Base-by-base conservation (phyloP, 2,888 invertebrate species). In the Apodemia hepburni region DNA sequence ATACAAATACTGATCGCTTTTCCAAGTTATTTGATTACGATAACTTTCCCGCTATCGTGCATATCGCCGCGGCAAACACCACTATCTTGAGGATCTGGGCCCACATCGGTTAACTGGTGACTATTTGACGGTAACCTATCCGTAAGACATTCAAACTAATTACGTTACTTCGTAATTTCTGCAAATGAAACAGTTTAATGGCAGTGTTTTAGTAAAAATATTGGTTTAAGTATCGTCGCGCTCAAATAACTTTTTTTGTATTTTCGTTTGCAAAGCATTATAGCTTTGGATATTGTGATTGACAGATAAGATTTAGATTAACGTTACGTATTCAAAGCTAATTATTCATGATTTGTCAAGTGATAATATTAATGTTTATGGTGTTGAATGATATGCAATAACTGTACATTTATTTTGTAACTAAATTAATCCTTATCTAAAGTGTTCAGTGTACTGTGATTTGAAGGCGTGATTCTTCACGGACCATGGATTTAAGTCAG, bases 31-130 rank as follows among this genome's bases (percentile, higher is more conserved):
- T 87, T 86, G 80, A 75, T 80, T 71, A 74, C 78, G 87, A 87
- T 87, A 84, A 86, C 85, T 87, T 85, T 84, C 85, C 79, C 78
- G 82, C 79, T 85, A 84, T 75, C 79, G 71, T 69, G 38, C 54
- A 27, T 54, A 54, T 54, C 54, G 54, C 15, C 22, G 45, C n/a
- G 27, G 54, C 27, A 54, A 54, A 54, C 54, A 54, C 54, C 11
- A 11, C 54, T 54, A 54, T 54, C 54, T 54, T 54, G 27, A 54
- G 54, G 27, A 54, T 29, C 54, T 54, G 15, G 15, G 12, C 27
- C 38, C n/a, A 12, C 45, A 6, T n/a, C n/a, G 45, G n/a, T 6
- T 45, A 45, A n/a, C 45, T 45, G 45, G 45, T n/a, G 45, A 45
- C 45, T n/a, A 7, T 45, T 7, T 3, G n/a, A n/a, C 45, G n/a